phyloP scores from a whole-genome alignment of 2,797 vertebrate genomes.

The Sternarchorhynchus goeldii region DNA sequence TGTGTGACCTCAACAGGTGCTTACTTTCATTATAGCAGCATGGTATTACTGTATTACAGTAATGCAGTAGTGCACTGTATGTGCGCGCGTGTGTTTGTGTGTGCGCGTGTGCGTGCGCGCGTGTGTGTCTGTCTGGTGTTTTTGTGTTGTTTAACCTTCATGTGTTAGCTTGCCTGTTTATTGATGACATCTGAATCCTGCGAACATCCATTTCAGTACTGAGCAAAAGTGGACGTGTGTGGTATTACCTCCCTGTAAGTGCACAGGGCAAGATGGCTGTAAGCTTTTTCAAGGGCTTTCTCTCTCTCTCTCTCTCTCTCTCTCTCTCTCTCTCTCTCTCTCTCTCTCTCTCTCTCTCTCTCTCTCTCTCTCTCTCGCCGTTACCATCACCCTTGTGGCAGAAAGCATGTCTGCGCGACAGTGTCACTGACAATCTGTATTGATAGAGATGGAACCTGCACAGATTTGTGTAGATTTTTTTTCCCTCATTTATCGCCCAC shows the following conservation, averaged over 20 bases:
- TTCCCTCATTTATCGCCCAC: background rate
- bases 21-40: slow-evolving; percentile 38
- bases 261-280: slow-evolving; percentile 14
- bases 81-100: background rate
- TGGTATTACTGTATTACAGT: slow-evolving; percentile 40
- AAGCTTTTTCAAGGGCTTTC: slow-evolving; percentile 48
- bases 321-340: slow-evolving; percentile 43
- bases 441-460: slow-evolving; percentile 34
- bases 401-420: slow-evolving; percentile 16
- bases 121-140: background rate
- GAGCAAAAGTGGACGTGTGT: slow-evolving; percentile 25
- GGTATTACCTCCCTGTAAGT: slow-evolving; percentile 2
- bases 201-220: slow-evolving; percentile 18
- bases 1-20: slow-evolving; percentile 33
- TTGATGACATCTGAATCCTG: background rate
- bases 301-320: slow-evolving; percentile 27
- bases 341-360: slow-evolving; percentile 43
- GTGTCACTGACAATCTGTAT: slow-evolving; percentile 40
- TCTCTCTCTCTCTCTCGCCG: slow-evolving; percentile 30
- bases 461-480: slow-evolving; percentile 7
- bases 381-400: slow-evolving; percentile 19
- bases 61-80: slow-evolving; percentile 42
- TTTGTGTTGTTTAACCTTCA: slow-evolving; percentile 8
- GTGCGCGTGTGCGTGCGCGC: no score
- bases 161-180: background rate